phyloP scores from a whole-genome alignment of 2,797 vertebrate species.

The Catharus ustulatus region DNA sequence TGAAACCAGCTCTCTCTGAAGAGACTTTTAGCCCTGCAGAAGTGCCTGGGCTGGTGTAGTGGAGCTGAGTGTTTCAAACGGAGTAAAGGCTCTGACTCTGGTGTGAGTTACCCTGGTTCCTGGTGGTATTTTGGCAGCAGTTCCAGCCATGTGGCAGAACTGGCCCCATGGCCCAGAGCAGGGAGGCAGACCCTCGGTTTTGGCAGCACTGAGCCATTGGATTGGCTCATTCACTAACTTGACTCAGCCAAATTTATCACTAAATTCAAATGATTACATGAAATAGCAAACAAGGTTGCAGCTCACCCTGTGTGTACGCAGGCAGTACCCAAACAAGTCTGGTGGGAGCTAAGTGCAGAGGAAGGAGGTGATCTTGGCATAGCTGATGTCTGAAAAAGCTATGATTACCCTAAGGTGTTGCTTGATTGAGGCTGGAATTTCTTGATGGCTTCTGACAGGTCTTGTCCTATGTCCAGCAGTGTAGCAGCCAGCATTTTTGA shows the following conservation, averaged over 20 bases:
- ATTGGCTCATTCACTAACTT: background rate
- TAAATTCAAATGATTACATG: background rate
- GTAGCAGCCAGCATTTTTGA: background rate
- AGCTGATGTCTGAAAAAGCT: background rate
- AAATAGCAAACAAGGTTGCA: background rate
- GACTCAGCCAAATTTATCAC: background rate
- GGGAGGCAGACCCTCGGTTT: background rate
- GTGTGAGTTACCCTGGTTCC: background rate
- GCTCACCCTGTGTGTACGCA: rapidly evolving
- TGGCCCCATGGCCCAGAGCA: background rate
- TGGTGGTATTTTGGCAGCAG: background rate
- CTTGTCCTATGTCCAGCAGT: background rate
- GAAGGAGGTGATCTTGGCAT: background rate
- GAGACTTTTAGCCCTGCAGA: background rate
- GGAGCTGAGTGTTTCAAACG: background rate
- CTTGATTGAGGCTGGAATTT: background rate
- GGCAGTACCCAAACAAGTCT: background rate
- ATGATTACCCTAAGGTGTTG: background rate
- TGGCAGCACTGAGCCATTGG: background rate
- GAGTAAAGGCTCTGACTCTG: background rate
- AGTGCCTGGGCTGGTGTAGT: background rate
- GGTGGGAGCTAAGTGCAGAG: background rate
- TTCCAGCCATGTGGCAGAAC: background rate
- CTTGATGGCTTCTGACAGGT: background rate
- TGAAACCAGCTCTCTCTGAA: background rate